These are phyloP conservation scores for Synergus umbraculus DNA, from an alignment of 2,888 invertebrate genomes.

Conservation along the genomic window DNA sequence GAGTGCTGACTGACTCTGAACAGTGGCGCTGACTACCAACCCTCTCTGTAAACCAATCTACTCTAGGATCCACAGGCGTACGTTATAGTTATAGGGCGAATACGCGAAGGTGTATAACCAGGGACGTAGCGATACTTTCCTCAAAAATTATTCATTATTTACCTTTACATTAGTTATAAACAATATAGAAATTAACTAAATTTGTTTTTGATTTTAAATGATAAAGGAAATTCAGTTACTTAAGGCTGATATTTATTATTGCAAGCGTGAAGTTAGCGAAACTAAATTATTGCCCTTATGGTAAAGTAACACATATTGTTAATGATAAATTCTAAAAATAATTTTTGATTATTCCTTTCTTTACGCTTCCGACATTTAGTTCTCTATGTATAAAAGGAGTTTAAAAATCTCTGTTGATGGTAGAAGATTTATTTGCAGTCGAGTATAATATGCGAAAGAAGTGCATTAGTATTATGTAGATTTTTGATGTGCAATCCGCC, in stretches of 20 bases:
- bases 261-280: too few species aligned
- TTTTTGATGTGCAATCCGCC: background rate
- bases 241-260: too few species aligned
- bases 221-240: too few species aligned
- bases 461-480: background rate
- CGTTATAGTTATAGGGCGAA: conserved; percentile 31
- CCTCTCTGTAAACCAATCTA: conserved; percentile 51
- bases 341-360: too few species aligned
- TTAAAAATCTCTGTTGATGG: background rate
- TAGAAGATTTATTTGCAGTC: background rate
- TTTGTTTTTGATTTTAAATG: too few species aligned
- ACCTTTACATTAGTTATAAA: background rate
- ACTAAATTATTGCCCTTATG: too few species aligned
- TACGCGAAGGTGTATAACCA: conserved; percentile 25
- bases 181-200: too few species aligned
- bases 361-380: too few species aligned
- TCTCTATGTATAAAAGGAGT: too few species aligned
- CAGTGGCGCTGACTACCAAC: conserved; percentile 55
- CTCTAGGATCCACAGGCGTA: conserved; percentile 25
- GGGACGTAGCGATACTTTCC: background rate
- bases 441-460: background rate
- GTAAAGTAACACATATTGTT: too few species aligned
- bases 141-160: background rate
- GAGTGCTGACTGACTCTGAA: conserved; percentile 54
- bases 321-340: too few species aligned